Conservation (phyloP, 23 tunicate genomes). For the Clavelina lepadiformis region DNA sequence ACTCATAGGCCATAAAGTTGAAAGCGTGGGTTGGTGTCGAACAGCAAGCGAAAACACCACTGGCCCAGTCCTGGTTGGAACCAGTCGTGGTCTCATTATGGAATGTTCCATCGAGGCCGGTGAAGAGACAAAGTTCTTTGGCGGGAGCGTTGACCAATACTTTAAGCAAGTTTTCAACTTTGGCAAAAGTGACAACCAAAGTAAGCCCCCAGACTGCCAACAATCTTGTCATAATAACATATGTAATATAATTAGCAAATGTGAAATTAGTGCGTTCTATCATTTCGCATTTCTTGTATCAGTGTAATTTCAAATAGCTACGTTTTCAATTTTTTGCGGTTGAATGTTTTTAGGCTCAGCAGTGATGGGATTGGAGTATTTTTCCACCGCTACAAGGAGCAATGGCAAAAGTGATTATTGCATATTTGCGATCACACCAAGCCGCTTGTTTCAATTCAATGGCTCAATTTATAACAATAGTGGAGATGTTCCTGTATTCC, state of each 20-base stretch:
- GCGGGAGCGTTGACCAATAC: constrained; percentile 88
- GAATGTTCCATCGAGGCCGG: constrained; percentile 80
- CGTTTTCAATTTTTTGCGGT: too few relatives aligned
- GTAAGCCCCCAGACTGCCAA: constrained; percentile 16
- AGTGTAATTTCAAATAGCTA: background rate
- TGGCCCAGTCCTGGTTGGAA: constrained; percentile 80
- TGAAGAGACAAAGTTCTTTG: constrained; percentile 80
- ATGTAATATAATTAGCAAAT: constrained; percentile 1
- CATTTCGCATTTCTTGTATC: background rate
- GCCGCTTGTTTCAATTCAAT: constrained; percentile 66
- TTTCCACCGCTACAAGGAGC: constrained; percentile 31
- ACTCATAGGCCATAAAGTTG: constrained; percentile 75
- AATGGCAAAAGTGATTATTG: constrained; percentile 53
- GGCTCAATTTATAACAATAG: constrained; percentile 46
- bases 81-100: constrained; percentile 76
- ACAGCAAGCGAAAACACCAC: constrained; percentile 52
- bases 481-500: constrained; percentile 69
- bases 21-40: constrained; percentile 84
- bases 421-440: constrained; percentile 54
- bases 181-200: constrained; percentile 42
- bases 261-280: background rate
- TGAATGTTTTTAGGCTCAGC: constrained; percentile 40
- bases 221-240: background rate
- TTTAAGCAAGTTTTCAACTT: constrained; percentile 63
- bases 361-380: constrained; percentile 63